phyloP scores from a whole-genome alignment of 92 coral and sea anemone species.

The Blastomussa wellsi region DNA sequence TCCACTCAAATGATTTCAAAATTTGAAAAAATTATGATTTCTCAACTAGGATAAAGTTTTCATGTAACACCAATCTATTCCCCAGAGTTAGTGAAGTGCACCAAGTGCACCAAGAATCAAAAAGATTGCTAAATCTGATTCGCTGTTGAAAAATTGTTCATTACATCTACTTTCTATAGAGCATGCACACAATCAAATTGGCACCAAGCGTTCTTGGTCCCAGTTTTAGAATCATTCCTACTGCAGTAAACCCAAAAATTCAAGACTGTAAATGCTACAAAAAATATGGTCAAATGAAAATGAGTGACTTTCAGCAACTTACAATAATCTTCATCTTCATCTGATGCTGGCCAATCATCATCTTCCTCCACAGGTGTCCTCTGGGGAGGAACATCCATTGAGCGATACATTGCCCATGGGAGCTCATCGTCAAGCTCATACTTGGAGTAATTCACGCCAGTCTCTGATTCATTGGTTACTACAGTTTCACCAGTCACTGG shows the following conservation, averaged over 20 bases:
- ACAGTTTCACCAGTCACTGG: conserved; percentile 16
- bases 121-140: too few species aligned
- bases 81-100: too few species aligned
- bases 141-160: too few species aligned
- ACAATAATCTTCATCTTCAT: conserved; percentile 90
- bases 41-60: too few species aligned
- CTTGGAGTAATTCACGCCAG: conserved; percentile 52
- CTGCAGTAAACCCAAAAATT: neutral
- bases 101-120: too few species aligned
- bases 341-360: conserved; percentile 94
- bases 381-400: conserved; percentile 78
- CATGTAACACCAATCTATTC: too few species aligned
- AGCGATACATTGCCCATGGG: conserved; percentile 99
- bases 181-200: too few species aligned
- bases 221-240: too few species aligned
- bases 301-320: conserved; percentile 2
- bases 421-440: conserved; percentile 89
- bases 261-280: neutral
- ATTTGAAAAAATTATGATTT: too few species aligned
- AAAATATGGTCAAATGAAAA: neutral
- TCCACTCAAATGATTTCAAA: too few species aligned
- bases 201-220: too few species aligned
- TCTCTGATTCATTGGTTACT: conserved; percentile 36
- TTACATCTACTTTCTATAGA: too few species aligned
- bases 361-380: conserved; percentile 72